Evolutionary conservation across 2,888 invertebrate genomes (phyloP).

Genomic region (Noctua pronuba): DNA sequence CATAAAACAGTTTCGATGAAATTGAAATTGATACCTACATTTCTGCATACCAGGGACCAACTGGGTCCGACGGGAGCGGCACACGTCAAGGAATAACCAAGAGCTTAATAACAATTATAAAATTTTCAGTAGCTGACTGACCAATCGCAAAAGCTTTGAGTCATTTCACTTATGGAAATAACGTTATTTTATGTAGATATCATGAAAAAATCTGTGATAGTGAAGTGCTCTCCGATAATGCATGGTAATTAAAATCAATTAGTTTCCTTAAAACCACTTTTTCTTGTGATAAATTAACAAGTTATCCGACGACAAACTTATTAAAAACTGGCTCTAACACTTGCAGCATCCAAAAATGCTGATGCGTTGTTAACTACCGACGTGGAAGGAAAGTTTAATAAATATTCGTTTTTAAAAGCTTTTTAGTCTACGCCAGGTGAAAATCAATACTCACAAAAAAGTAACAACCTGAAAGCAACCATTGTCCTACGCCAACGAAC

Average conservation of each 20-base stretch:
- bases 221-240: background rate
- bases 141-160: background rate
- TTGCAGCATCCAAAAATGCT: background rate
- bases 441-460: constrained; percentile 52
- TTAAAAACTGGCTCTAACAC: background rate
- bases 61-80: background rate
- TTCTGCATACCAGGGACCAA: background rate
- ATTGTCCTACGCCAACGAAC: constrained; percentile 32
- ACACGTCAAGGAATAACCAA: background rate
- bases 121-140: background rate
- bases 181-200: background rate
- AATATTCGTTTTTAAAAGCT: background rate
- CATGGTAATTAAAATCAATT: background rate
- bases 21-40: background rate
- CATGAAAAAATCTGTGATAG: background rate
- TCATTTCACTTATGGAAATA: background rate
- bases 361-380: background rate
- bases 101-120: background rate
- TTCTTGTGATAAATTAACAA: background rate
- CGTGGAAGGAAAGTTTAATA: background rate
- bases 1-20: background rate
- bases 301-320: background rate
- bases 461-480: constrained; percentile 11
- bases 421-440: background rate
- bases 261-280: background rate